phyloP scores from a whole-genome alignment of 1,140 invertebrate species.

The Dryas iulia region DNA sequence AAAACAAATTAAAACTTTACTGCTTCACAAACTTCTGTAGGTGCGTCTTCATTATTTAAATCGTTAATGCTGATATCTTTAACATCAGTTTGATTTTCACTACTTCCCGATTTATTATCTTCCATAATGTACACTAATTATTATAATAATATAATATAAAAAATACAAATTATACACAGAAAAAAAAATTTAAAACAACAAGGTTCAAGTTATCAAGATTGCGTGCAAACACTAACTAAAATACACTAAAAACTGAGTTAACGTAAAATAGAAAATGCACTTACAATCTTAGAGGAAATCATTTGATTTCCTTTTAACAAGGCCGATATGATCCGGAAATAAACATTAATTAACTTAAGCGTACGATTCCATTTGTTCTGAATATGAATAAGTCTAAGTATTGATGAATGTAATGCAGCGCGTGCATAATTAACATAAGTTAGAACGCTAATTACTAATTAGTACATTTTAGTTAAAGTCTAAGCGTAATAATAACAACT shows the following conservation, averaged over 20 bases:
- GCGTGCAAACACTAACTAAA: slow-evolving; percentile 40
- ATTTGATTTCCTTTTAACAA: slow-evolving; percentile 51
- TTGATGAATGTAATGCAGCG: too few relatives aligned
- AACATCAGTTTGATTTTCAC: background rate
- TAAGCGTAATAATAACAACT: too few relatives aligned
- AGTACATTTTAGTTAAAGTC: too few relatives aligned
- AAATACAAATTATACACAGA: too few relatives aligned
- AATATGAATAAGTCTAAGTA: background rate
- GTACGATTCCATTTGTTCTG: background rate
- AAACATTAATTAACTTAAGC: slow-evolving; percentile 18
- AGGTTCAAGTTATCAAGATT: slow-evolving; percentile 9
- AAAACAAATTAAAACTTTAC: slow-evolving; percentile 46
- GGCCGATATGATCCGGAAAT: slow-evolving; percentile 39
- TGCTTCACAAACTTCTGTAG: slow-evolving; percentile 47
- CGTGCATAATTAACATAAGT: too few relatives aligned
- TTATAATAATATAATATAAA: background rate
- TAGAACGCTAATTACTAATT: too few relatives aligned
- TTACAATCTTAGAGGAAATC: slow-evolving; percentile 35
- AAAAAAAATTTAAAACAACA: background rate
- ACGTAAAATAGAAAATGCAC: slow-evolving; percentile 2
- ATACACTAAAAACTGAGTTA: background rate
- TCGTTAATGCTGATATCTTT: slow-evolving; percentile 46
- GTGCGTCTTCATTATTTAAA: slow-evolving; percentile 45
- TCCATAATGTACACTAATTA: background rate
- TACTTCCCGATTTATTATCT: slow-evolving; percentile 21